Evolutionary conservation across 1,140 invertebrate species (phyloP).

Genomic region (Danaus plexippus): DNA sequence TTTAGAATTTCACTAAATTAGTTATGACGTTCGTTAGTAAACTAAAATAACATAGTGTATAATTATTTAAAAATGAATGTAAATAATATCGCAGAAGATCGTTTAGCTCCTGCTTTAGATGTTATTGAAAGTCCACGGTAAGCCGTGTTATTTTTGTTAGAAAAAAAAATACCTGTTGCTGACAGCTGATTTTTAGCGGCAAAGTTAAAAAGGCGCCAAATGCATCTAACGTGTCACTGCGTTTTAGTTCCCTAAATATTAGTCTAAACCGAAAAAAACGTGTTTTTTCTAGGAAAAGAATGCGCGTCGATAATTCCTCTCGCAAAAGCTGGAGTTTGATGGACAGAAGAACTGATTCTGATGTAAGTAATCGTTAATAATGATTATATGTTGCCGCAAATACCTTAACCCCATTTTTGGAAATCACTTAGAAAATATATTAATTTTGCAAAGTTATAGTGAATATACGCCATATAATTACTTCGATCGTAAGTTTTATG

Average conservation of each 20-base stretch:
- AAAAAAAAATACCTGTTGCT: constrained; percentile 24
- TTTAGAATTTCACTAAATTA: constrained; percentile 3
- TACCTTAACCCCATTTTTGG: no score
- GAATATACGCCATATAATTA: no score
- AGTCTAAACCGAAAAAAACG: constrained; percentile 8
- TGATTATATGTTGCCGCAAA: no score
- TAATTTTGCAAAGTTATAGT: no score
- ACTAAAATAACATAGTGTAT: constrained; percentile 17
- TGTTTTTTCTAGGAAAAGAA: constrained; percentile 46
- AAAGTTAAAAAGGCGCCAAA: constrained; percentile 63
- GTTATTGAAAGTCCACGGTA: constrained; percentile 46
- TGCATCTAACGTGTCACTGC: constrained; percentile 20
- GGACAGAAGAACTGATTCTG: constrained; percentile 48
- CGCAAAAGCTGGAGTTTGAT: constrained; percentile 59
- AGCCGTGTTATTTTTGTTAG: constrained; percentile 15
- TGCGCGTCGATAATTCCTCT: constrained; percentile 34
- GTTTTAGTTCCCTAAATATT: constrained; percentile 3
- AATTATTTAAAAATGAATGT: constrained; percentile 35
- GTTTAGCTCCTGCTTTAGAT: constrained; percentile 25
- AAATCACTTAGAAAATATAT: no score
- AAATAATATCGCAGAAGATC: constrained; percentile 34
- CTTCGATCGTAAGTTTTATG: no score
- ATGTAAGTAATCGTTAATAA: constrained; percentile 31
- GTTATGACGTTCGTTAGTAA: constrained; percentile 27
- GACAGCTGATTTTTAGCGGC: constrained; percentile 63